Evolutionary conservation across 2,113 vertebrate species (phyloP).

Genomic region (Oryzias celebensis): DNA sequence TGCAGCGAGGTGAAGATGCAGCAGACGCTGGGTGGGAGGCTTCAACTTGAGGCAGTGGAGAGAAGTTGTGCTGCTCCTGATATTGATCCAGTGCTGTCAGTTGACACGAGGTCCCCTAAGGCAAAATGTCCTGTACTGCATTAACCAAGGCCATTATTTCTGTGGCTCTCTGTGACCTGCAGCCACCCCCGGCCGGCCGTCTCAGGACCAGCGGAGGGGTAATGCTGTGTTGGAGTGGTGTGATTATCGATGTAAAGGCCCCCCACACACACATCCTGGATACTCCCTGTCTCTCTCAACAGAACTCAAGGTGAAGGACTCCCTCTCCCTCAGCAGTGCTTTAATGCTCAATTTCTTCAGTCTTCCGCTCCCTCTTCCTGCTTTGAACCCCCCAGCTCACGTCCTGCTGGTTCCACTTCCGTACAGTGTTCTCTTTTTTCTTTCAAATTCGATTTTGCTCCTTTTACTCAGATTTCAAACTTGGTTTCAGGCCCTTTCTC

Average conservation of each 20-base stretch:
- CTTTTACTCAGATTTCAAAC: conserved; percentile 11
- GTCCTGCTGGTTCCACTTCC: conserved; percentile 18
- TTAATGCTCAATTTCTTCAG: conserved; percentile 40
- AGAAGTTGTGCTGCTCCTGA: conserved; percentile 29
- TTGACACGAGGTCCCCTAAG: conserved; percentile 51
- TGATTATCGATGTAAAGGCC: conserved; percentile 61
- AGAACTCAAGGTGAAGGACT: conserved; percentile 44
- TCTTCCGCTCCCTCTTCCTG: conserved; percentile 21
- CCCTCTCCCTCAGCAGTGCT: conserved; percentile 20
- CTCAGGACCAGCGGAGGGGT: conserved; percentile 51
- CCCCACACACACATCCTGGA: conserved; percentile 6
- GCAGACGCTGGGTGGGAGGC: conserved; percentile 42
- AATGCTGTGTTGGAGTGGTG: conserved; percentile 40
- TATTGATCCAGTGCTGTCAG: conserved; percentile 58
- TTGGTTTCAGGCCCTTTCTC: conserved; percentile 12
- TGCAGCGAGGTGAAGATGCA: conserved; percentile 37
- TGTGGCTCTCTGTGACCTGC: conserved; percentile 42
- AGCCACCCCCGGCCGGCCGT: conserved; percentile 23
- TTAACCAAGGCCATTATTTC: conserved; percentile 59
- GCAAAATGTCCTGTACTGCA: conserved; percentile 48
- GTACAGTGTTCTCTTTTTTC: conserved; percentile 14
- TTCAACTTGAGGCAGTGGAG: conserved; percentile 42
- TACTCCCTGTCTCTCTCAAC: conserved; percentile 26
- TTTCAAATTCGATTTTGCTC: conserved; percentile 14
- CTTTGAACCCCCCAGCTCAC: conserved; percentile 11